Conservation (phyloP, 2,113 vertebrate species). For the Pithys albifrons region DNA sequence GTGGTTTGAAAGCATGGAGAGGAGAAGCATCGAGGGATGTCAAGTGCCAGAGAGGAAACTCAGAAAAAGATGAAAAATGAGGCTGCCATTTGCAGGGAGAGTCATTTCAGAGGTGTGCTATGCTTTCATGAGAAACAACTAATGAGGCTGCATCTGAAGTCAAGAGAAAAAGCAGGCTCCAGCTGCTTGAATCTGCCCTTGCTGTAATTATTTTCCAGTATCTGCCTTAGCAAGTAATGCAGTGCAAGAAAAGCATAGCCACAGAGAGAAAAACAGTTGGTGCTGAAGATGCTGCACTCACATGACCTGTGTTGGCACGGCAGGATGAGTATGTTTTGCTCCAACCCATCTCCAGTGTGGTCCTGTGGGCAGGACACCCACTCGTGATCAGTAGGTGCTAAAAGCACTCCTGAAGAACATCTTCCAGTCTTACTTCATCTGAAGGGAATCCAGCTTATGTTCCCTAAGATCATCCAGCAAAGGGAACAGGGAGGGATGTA, state of each 20-base stretch:
- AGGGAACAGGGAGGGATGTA: neutral
- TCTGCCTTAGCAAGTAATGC: neutral
- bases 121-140: neutral
- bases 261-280: neutral
- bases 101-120: neutral
- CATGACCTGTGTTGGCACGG: neutral
- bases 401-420: neutral
- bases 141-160: neutral
- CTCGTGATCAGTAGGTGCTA: accelerated
- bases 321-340: neutral
- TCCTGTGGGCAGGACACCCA: neutral
- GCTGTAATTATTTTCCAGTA: neutral
- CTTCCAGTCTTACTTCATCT: neutral
- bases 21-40: neutral
- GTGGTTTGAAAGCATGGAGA: neutral
- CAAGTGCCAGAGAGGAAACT: neutral
- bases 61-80: neutral
- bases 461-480: neutral
- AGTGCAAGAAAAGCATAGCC: neutral
- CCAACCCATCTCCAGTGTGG: neutral
- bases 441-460: neutral
- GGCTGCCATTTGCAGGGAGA: neutral
- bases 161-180: neutral
- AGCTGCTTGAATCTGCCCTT: neutral
- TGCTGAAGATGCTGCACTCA: neutral